Evolutionary conservation across 2,888 invertebrate species (phyloP).

Genomic region (Pyralis farinalis): DNA sequence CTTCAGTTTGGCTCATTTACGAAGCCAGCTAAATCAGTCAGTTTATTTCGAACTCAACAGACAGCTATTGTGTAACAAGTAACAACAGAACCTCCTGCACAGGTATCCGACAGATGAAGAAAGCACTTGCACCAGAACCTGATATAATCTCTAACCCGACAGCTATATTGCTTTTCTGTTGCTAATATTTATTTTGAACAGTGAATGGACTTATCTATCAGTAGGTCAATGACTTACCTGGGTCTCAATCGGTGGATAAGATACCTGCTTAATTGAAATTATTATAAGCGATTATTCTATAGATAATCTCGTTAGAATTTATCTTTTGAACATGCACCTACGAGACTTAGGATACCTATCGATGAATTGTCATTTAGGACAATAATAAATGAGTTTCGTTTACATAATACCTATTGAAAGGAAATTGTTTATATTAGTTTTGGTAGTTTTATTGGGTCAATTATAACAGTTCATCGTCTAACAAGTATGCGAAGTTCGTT

Average conservation of each 20-base stretch:
- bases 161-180: constrained; percentile 38
- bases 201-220: constrained; percentile 29
- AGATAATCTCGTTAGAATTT: constrained; percentile 11
- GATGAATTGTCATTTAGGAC: too few relatives aligned
- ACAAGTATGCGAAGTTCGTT: too few relatives aligned
- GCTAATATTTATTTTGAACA: constrained; percentile 40
- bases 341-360: too few relatives aligned
- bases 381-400: too few relatives aligned
- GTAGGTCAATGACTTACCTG: constrained; percentile 6
- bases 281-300: not conserved
- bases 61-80: constrained; percentile 50
- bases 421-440: too few relatives aligned
- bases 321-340: not conserved
- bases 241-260: constrained; percentile 2
- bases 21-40: constrained; percentile 52
- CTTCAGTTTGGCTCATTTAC: constrained; percentile 56
- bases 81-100: constrained; percentile 54
- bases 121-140: constrained; percentile 50
- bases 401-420: too few relatives aligned
- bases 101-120: constrained; percentile 48
- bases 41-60: constrained; percentile 37
- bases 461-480: too few relatives aligned
- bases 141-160: constrained; percentile 41
- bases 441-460: too few relatives aligned
- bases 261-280: constrained; percentile 8